Evolutionary conservation across 2,113 vertebrate genomes (phyloP).

Genomic region (Callipepla californica): DNA sequence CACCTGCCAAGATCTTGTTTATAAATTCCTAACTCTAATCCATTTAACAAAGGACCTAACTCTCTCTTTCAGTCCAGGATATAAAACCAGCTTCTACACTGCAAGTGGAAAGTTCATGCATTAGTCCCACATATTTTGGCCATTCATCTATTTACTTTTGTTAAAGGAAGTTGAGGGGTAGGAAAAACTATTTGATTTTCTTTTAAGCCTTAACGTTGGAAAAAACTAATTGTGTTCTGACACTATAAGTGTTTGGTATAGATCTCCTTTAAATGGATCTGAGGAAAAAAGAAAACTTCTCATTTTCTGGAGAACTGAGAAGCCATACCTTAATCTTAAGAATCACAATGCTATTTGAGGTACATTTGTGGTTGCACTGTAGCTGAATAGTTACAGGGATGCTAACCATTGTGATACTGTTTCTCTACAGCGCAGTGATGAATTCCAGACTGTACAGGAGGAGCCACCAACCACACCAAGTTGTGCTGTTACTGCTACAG

Average conservation of each 20-base stretch:
- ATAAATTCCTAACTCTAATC: not conserved
- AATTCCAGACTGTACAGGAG: not conserved
- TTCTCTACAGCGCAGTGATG: not conserved
- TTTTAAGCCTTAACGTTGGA: not conserved
- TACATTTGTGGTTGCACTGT: not conserved
- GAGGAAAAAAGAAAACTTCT: not conserved
- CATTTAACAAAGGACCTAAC: not conserved
- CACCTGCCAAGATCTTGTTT: not conserved
- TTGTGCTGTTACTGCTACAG: rapidly evolving
- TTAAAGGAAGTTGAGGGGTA: not conserved
- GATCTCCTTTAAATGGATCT: too few species aligned
- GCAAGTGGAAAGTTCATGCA: not conserved
- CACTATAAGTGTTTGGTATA: not conserved
- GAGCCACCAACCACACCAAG: not conserved
- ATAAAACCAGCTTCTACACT: not conserved
- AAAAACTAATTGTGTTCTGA: not conserved
- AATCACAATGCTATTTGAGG: not conserved
- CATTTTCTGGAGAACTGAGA: not conserved
- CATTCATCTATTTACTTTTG: not conserved
- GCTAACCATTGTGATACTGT: not conserved
- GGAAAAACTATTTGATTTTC: not conserved
- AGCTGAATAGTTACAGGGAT: not conserved
- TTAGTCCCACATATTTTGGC: not conserved
- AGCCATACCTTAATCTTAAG: not conserved
- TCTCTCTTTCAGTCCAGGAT: not conserved